A percentile compares a stretch with the other conserved stretches of the same genome.
These are phyloP conservation scores for Onthophagus sagittarius DNA, from an alignment of 2,888 invertebrate species.

Conservation along the genomic window DNA sequence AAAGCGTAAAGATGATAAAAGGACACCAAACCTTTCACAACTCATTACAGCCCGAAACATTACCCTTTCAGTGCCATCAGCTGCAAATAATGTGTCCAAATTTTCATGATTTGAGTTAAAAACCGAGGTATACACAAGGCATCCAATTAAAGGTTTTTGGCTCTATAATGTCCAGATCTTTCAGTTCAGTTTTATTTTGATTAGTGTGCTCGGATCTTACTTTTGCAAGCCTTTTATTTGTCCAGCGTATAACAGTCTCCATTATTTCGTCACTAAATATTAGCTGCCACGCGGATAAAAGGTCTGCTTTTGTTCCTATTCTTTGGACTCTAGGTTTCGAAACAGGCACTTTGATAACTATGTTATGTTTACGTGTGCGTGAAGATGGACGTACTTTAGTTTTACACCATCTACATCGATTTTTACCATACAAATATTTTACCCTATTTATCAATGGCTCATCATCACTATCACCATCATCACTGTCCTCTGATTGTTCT, in stretches of 20 bases:
- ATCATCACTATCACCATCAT: no score
- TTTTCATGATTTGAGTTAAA: background rate
- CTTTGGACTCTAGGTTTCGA: background rate
- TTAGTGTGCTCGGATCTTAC: background rate
- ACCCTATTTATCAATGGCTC: background rate
- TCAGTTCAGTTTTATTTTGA: background rate
- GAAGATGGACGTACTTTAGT: background rate
- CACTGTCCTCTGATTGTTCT: background rate
- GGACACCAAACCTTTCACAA: background rate
- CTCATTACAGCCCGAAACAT: background rate
- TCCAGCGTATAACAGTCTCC: background rate
- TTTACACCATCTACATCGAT: background rate
- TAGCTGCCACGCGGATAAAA: background rate
- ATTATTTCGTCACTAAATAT: no score
- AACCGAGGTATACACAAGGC: background rate
- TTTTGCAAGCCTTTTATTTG: background rate
- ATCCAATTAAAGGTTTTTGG: background rate
- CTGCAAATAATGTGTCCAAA: background rate
- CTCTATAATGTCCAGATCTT: background rate
- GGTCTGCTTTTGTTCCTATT: background rate
- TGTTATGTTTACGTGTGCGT: background rate
- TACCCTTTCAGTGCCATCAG: background rate
- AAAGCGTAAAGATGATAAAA: background rate
- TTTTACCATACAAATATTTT: background rate
- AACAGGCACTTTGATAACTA: background rate